These are phyloP conservation scores for Oreohelix idahoensis DNA, from an alignment of 1,140 invertebrate species.

Conservation along the genomic window DNA sequence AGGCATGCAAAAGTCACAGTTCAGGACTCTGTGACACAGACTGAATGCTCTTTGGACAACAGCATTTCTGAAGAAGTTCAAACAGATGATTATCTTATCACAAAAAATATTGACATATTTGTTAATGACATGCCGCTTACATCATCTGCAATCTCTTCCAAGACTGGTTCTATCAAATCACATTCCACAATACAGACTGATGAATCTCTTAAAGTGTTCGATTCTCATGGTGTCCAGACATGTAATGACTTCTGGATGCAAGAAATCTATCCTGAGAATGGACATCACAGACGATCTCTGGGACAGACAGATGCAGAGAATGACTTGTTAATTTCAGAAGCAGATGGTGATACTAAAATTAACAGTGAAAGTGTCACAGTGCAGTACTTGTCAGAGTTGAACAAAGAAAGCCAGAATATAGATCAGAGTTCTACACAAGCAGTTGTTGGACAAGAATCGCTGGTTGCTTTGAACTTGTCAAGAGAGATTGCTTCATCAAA, in stretches of 20 bases:
- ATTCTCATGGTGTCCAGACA: background rate
- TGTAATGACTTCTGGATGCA: background rate
- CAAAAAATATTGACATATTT: conserved; percentile 5
- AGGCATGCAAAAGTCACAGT: conserved; percentile 22
- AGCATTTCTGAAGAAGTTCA: conserved; percentile 46
- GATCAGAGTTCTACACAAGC: conserved; percentile 37
- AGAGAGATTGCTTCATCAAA: background rate
- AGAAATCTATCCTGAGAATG: background rate
- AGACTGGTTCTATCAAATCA: background rate
- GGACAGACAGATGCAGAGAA: background rate
- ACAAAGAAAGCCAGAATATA: background rate
- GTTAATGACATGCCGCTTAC: background rate
- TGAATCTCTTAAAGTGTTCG: background rate
- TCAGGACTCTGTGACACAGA: conserved; percentile 53
- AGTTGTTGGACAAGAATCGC: conserved; percentile 42
- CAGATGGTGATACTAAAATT: background rate
- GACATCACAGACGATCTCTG: background rate
- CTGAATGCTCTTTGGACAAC: conserved; percentile 50
- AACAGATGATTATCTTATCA: conserved; percentile 45
- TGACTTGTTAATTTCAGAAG: background rate
- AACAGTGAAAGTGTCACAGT: background rate
- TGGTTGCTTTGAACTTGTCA: background rate
- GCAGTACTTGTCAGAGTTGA: background rate
- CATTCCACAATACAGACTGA: background rate
- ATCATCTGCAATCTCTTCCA: background rate